A percentile compares a stretch with the other conserved stretches of the same genome.
phyloP scores from a whole-genome alignment of 2,113 vertebrate species.

The Isichthys henryi region DNA sequence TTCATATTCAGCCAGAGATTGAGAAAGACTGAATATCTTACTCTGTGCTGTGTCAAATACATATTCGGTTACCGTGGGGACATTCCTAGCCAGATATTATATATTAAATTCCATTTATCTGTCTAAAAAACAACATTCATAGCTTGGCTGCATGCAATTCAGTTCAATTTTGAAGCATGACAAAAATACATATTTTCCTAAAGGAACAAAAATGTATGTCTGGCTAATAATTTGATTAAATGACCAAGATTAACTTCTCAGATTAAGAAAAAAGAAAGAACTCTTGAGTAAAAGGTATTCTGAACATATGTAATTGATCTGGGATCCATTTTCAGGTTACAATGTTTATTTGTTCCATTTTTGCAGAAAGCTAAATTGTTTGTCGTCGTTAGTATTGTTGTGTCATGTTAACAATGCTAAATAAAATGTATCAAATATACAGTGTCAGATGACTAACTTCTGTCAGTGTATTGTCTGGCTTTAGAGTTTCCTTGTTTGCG shows the following conservation, averaged over 20 bases:
- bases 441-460: not conserved
- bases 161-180: not conserved
- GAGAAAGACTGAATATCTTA: not conserved
- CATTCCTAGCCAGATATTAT: not conserved
- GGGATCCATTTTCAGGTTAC: not conserved
- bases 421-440: not conserved
- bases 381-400: not conserved
- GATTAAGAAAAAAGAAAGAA: not conserved
- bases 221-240: not conserved
- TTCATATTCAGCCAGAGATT: not conserved
- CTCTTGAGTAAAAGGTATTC: not conserved
- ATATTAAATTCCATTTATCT: not conserved
- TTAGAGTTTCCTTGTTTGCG: not conserved
- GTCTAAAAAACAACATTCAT: not conserved
- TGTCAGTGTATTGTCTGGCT: not conserved
- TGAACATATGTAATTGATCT: not conserved
- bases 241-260: not conserved
- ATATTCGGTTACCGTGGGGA: not conserved
- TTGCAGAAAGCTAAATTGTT: not conserved
- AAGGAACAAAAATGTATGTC: not conserved
- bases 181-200: not conserved
- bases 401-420: not conserved
- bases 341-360: not conserved
- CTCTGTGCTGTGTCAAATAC: not conserved
- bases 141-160: not conserved